phyloP scores from a whole-genome alignment of 2,113 vertebrate genomes.

The Cavia porcellus region DNA sequence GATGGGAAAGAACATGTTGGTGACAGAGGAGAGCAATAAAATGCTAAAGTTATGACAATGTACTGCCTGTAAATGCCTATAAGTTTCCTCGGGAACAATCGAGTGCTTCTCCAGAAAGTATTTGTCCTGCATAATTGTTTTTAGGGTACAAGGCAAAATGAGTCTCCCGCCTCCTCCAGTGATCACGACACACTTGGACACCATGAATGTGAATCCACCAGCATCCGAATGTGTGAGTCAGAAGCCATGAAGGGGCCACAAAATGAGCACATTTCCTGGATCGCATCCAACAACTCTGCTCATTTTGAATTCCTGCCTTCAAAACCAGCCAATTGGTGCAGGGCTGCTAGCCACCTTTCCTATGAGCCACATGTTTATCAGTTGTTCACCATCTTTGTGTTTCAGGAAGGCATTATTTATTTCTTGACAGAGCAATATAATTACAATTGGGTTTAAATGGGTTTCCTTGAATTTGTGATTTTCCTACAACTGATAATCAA shows the following conservation, averaged over 20 bases:
- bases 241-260: background rate
- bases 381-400: background rate
- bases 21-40: background rate
- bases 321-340: fast-evolving
- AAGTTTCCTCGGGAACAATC: background rate
- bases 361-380: background rate
- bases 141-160: slow-evolving; percentile 4
- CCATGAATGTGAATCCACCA: background rate
- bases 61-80: background rate
- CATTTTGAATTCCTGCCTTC: fast-evolving
- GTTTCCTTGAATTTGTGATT: slow-evolving; percentile 2
- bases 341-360: too few species aligned
- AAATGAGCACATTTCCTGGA: background rate
- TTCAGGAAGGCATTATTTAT: slow-evolving; percentile 3
- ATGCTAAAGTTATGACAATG: background rate
- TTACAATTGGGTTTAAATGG: background rate
- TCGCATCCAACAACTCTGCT: fast-evolving
- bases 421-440: background rate
- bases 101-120: background rate
- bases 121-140: slow-evolving; percentile 45
- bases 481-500: background rate
- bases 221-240: background rate
- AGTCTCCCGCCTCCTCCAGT: background rate
- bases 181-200: background rate
- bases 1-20: background rate